Percentiles rank a stretch among this genome's conserved stretches.
These are phyloP conservation scores for Hydrozoanthus gracilis DNA, from an alignment of 92 coral and sea anemone species.

Conservation along the genomic window DNA sequence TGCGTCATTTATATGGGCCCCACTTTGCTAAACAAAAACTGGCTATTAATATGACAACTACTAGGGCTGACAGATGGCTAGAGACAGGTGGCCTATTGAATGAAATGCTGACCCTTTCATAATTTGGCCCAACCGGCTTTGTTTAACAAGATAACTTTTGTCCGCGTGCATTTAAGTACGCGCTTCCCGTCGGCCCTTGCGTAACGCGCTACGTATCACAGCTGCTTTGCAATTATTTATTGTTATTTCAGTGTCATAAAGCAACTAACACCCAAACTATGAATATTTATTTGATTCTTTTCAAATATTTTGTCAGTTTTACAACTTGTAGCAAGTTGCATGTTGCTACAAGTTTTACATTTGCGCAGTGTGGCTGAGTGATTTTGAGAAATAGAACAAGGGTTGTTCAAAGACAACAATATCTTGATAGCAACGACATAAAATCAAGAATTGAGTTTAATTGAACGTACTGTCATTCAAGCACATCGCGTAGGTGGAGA, in stretches of 20 bases:
- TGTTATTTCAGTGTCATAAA: conserved; percentile 18
- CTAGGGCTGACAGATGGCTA: conserved; percentile 44
- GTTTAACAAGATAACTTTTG: conserved; percentile 18
- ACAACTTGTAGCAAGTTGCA: conserved; percentile 31
- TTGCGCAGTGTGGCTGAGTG: no score
- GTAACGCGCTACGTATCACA: background rate
- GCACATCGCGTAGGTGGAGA: conserved; percentile 60
- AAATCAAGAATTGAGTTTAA: background rate
- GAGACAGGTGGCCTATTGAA: conserved; percentile 37
- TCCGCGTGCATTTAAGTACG: conserved; percentile 21
- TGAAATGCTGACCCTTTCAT: conserved; percentile 38
- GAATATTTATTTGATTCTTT: conserved; percentile 34
- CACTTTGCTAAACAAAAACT: background rate
- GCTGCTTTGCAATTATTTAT: conserved; percentile 12
- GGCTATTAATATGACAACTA: conserved; percentile 17
- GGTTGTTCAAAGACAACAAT: background rate
- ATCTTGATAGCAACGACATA: background rate
- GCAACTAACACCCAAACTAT: conserved; percentile 21
- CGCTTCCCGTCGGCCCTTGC: conserved; percentile 38
- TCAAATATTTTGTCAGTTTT: conserved; percentile 31
- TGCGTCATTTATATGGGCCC: background rate
- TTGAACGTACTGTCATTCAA: conserved; percentile 34
- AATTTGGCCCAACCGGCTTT: conserved; percentile 23
- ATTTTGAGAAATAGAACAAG: background rate
- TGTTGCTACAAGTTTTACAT: background rate